These are phyloP conservation scores for Magallana ariakensis DNA, from an alignment of 1,140 invertebrate species.

Conservation along the genomic window DNA sequence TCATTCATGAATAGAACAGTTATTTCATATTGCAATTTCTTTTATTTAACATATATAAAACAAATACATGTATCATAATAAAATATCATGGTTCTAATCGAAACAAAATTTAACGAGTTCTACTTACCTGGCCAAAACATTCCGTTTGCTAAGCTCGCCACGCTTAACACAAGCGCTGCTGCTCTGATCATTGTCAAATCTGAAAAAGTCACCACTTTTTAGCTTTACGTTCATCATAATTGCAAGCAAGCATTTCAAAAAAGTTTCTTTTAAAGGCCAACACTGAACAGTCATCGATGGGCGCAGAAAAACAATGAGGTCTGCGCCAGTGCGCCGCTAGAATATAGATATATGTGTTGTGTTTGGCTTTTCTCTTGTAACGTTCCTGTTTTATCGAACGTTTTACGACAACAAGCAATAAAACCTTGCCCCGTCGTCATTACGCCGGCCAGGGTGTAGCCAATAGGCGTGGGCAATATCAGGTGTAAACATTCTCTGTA, in stretches of 20 bases:
- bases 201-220: conserved; percentile 15
- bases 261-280: background rate
- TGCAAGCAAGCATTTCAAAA: background rate
- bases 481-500: no score
- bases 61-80: no score
- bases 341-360: background rate
- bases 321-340: background rate
- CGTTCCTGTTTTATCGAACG: conserved; percentile 21
- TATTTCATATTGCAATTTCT: no score
- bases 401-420: background rate
- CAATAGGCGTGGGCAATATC: background rate
- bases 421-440: background rate
- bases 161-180: background rate
- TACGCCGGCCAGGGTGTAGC: background rate
- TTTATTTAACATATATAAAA: no score
- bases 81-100: no score
- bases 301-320: no score
- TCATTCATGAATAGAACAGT: no score
- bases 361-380: background rate
- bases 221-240: background rate
- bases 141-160: background rate
- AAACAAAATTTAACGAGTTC: no score
- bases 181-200: background rate
- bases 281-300: background rate
- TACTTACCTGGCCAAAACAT: conserved; percentile 26